phyloP scores from a whole-genome alignment of 2,888 invertebrate genomes.

The Steinernema hermaphroditum region DNA sequence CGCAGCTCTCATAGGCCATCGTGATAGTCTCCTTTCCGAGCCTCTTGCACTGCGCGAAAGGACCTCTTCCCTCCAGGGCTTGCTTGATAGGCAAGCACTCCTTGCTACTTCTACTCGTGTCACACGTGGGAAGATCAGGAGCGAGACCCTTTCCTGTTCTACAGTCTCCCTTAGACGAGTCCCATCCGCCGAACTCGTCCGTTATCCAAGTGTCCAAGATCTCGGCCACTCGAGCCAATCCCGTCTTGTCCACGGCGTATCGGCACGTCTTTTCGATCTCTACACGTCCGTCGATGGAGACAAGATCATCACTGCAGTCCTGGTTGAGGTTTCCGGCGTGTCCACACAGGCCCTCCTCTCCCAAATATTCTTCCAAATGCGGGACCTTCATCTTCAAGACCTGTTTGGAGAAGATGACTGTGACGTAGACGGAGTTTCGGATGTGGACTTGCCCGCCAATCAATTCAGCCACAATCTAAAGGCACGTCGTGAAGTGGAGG shows the following conservation, averaged over 20 bases:
- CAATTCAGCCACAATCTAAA: not conserved
- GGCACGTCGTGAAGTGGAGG: not conserved
- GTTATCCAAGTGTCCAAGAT: not conserved
- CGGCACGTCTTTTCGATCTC: not conserved
- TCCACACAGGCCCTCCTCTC: not conserved
- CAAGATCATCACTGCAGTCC: slow-evolving; percentile 8
- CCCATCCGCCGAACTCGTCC: not conserved
- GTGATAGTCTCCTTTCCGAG: not conserved
- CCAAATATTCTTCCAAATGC: not conserved
- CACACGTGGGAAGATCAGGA: not conserved
- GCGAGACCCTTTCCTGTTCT: not conserved
- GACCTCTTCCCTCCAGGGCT: not conserved
- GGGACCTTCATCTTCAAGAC: not conserved
- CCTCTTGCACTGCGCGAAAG: not conserved
- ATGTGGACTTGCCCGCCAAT: not conserved
- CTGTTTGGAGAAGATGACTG: not conserved
- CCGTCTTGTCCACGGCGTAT: not conserved
- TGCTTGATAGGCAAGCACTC: slow-evolving; percentile 1
- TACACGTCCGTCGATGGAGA: not conserved
- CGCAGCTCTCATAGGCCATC: not conserved
- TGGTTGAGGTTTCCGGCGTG: slow-evolving; percentile 7
- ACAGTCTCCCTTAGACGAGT: not conserved
- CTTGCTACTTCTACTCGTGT: not conserved
- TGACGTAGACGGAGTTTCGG: not conserved
- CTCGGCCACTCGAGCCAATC: not conserved